Evolutionary conservation across 2,797 vertebrate species (phyloP).

Genomic region (Darevskia nairensis): DNA sequence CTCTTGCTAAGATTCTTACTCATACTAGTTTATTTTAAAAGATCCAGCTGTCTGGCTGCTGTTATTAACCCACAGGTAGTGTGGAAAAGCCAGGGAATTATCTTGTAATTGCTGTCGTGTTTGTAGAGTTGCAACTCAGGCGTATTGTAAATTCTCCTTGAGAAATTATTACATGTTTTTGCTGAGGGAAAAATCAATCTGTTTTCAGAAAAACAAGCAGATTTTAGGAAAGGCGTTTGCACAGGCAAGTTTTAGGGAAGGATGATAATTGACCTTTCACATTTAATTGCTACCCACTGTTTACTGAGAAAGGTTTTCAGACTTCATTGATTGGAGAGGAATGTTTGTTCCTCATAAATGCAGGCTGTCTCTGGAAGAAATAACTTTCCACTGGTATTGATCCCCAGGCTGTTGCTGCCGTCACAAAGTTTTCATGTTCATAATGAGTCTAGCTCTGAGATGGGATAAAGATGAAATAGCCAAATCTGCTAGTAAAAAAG

Average conservation of each 20-base stretch:
- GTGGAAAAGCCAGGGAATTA: conserved; percentile 9
- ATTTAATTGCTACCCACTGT: neutral
- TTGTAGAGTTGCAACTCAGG: conserved; percentile 2
- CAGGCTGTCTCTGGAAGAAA: conserved; percentile 1
- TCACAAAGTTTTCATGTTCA: neutral
- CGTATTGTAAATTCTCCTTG: neutral
- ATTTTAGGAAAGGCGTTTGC: conserved; percentile 7
- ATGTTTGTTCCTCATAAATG: neutral
- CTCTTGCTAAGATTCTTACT: neutral
- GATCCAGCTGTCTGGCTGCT: neutral
- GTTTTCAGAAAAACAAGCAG: neutral
- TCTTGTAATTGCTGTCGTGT: conserved; percentile 3
- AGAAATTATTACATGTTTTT: conserved; percentile 5
- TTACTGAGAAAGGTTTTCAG: neutral
- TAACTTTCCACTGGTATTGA: conserved; percentile 12
- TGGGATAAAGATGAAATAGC: neutral
- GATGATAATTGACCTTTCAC: conserved; percentile 10
- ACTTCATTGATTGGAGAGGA: conserved; percentile 5
- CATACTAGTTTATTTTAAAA: conserved; percentile 16
- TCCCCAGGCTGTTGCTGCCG: neutral
- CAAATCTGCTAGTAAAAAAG: neutral
- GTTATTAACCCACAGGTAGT: conserved; percentile 11
- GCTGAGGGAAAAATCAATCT: conserved; percentile 12
- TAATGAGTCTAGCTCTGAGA: conserved; percentile 4
- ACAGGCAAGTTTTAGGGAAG: neutral